A percentile compares a stretch with the other conserved stretches of the same genome.
Conservation (phyloP, 2,888 invertebrate genomes). For the Xestia c-nigrum region DNA sequence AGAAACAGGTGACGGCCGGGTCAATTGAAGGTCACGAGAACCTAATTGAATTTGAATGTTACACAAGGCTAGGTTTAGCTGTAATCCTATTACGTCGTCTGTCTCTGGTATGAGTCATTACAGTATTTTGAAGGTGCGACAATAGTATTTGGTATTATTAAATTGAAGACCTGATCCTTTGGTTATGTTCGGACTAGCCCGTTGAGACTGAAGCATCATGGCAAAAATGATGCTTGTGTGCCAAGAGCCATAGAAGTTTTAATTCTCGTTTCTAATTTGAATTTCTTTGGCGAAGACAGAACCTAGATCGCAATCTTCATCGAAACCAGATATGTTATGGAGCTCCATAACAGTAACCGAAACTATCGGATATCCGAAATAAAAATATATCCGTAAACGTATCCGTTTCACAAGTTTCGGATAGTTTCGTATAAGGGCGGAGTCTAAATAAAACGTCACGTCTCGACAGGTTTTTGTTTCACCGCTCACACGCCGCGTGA, state of each 20-base stretch:
- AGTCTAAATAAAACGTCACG: too few species aligned
- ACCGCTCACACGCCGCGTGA: too few species aligned
- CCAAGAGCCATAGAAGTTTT: neutral
- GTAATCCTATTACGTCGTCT: constrained; percentile 60
- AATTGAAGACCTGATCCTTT: neutral
- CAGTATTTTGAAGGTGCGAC: neutral
- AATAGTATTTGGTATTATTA: neutral
- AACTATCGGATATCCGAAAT: too few species aligned
- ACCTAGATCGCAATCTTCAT: neutral
- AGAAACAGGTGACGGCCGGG: constrained; percentile 27
- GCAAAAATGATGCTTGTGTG: neutral
- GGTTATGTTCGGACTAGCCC: neutral
- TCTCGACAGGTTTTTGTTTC: too few species aligned
- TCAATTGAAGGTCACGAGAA: constrained; percentile 50
- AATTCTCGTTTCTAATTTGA: neutral
- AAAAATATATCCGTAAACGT: too few species aligned
- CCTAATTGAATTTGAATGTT: constrained; percentile 61
- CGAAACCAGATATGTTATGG: neutral
- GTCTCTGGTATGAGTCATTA: constrained; percentile 37
- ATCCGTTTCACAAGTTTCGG: too few species aligned
- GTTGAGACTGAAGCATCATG: neutral
- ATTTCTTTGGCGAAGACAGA: neutral
- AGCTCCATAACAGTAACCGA: too few species aligned
- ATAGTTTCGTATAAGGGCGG: too few species aligned
- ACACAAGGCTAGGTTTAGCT: constrained; percentile 31